These are phyloP conservation scores for Littorina saxatilis DNA, from an alignment of 1,140 invertebrate species.

Conservation along the genomic window DNA sequence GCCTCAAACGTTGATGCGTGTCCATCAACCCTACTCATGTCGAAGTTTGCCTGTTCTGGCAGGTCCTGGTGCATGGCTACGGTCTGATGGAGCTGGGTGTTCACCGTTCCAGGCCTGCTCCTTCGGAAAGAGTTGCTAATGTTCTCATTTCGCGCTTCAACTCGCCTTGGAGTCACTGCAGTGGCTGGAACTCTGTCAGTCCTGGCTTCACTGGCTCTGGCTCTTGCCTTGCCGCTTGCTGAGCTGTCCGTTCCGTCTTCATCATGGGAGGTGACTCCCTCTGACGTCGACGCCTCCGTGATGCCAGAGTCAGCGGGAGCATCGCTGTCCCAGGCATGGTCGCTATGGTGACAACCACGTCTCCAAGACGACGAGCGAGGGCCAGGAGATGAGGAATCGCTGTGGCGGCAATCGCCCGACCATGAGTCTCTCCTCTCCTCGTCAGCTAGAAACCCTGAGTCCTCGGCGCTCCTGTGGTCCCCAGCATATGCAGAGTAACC, in stretches of 20 bases:
- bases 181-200: background rate
- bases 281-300: background rate
- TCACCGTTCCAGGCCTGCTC: background rate
- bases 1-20: background rate
- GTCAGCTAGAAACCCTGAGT: background rate
- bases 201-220: background rate
- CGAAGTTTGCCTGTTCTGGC: background rate
- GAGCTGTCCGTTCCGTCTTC: background rate
- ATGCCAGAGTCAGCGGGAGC: background rate
- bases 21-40: too few relatives aligned
- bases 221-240: background rate
- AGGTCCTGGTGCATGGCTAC: slow-evolving; percentile 12
- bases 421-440: background rate
- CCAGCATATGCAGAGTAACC: too few relatives aligned
- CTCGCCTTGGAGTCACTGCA: background rate
- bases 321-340: background rate
- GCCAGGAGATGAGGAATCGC: background rate
- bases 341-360: background rate
- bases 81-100: slow-evolving; percentile 30
- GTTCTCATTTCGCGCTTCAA: slow-evolving; percentile 20
- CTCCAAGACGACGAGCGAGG: background rate
- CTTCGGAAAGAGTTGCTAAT: background rate
- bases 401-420: background rate
- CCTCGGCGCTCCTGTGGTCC: too few relatives aligned
- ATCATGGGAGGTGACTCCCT: background rate